phyloP scores from a whole-genome alignment of 2,888 invertebrate species.

The Lepidonotus clava region DNA sequence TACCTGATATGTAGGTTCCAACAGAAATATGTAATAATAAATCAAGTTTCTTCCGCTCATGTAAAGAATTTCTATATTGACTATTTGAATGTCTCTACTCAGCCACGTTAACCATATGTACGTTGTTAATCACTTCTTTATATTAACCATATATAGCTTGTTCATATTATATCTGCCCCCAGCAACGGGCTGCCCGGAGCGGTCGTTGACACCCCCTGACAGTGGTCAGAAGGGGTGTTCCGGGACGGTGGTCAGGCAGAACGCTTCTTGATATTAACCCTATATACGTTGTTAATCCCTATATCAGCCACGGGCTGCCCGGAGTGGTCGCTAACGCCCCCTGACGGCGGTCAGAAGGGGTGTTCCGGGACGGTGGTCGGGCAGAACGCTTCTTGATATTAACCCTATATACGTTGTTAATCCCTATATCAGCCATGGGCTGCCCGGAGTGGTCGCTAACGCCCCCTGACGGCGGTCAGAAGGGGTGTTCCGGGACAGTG shows the following conservation, averaged over 20 bases:
- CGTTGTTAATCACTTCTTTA: too few relatives aligned
- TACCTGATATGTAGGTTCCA: too few relatives aligned
- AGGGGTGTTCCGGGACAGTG: conserved; percentile 58
- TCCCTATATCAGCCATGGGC: conserved; percentile 57
- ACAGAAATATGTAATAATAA: too few relatives aligned
- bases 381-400: conserved; percentile 48
- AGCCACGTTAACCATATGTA: too few relatives aligned
- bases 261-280: too few relatives aligned
- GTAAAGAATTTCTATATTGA: too few relatives aligned
- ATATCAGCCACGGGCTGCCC: conserved; percentile 64
- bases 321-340: conserved; percentile 63
- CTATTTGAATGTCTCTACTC: too few relatives aligned
- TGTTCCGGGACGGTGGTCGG: conserved; percentile 61
- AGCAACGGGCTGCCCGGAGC: conserved; percentile 63
- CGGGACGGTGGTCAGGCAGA: conserved; percentile 56
- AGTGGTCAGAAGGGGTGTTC: conserved; percentile 59
- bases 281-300: too few relatives aligned
- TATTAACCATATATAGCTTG: too few relatives aligned
- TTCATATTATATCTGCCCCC: too few relatives aligned
- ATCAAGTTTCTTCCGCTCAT: too few relatives aligned
- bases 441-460: conserved; percentile 65
- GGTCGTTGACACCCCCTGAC: conserved; percentile 62
- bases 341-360: conserved; percentile 57
- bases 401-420: neutral
- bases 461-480: conserved; percentile 58